phyloP scores from a whole-genome alignment of 1,140 invertebrate species.

The Pseudomyrmex gracilis region DNA sequence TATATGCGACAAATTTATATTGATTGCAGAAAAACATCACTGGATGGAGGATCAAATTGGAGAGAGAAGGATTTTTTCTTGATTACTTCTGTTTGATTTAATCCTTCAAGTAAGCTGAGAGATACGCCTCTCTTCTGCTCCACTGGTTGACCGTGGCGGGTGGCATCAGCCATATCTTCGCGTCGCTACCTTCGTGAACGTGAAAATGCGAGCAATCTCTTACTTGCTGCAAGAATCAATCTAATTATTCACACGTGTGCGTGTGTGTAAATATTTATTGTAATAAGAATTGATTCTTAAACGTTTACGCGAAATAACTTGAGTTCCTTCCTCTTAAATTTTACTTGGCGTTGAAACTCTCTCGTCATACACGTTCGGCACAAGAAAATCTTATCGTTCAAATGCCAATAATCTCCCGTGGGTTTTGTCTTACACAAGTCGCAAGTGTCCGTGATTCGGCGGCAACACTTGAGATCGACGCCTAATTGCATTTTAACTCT shows the following conservation, averaged over 20 bases:
- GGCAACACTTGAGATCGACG: constrained; percentile 80
- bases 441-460: constrained; percentile 77
- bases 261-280: constrained; percentile 13
- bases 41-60: constrained; percentile 9
- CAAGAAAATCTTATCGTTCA: constrained; percentile 77
- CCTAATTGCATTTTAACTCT: constrained; percentile 77
- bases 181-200: constrained; percentile 78
- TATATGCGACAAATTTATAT: neutral
- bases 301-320: constrained; percentile 75
- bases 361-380: constrained; percentile 78
- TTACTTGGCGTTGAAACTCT: constrained; percentile 65
- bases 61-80: neutral
- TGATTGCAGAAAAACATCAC: constrained; percentile 7
- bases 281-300: constrained; percentile 25
- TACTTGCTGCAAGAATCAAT: constrained; percentile 74
- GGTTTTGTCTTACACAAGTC: constrained; percentile 75
- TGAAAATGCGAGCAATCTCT: constrained; percentile 81
- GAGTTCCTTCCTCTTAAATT: constrained; percentile 71
- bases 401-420: constrained; percentile 82
- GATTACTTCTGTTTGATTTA: constrained; percentile 58
- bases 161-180: constrained; percentile 80
- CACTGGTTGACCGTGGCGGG: constrained; percentile 75
- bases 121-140: constrained; percentile 79
- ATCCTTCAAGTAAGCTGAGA: constrained; percentile 75
- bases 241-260: constrained; percentile 42